Percentiles rank a stretch among this genome's conserved stretches.
These are phyloP conservation scores for Dioctria linearis DNA, from an alignment of 2,888 invertebrate species.

Conservation along the genomic window DNA sequence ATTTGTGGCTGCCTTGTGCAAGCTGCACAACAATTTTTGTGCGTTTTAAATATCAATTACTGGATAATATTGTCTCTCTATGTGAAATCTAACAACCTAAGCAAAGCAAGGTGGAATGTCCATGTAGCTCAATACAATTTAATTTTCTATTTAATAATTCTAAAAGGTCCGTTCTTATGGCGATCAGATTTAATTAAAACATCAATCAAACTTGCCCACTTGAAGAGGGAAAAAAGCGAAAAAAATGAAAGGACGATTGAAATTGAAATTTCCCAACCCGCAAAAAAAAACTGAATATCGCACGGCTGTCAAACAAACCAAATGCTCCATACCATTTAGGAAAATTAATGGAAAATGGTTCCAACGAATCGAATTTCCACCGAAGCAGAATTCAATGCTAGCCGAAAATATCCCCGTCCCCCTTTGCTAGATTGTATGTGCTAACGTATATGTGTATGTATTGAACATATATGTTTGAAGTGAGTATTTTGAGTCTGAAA, in stretches of 20 bases:
- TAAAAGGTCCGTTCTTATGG: constrained; percentile 4
- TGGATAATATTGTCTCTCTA: too few relatives aligned
- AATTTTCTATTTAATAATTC: background rate
- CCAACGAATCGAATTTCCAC: constrained; percentile 51
- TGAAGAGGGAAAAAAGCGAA: constrained; percentile 18
- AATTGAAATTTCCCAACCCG: constrained; percentile 32
- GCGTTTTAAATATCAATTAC: too few relatives aligned
- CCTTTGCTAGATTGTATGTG: too few relatives aligned
- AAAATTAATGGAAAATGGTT: constrained; percentile 61
- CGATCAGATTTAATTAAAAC: constrained; percentile 60
- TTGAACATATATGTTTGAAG: background rate
- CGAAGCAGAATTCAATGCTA: constrained; percentile 51
- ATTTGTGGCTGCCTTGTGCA: too few relatives aligned
- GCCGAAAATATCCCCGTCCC: constrained; percentile 53
- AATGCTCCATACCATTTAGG: constrained; percentile 60
- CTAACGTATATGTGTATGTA: too few relatives aligned
- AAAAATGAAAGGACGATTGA: constrained; percentile 37
- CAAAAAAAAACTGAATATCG: constrained; percentile 48
- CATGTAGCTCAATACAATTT: too few relatives aligned
- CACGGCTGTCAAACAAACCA: constrained; percentile 55
- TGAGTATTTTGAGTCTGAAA: background rate
- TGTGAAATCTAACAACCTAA: too few relatives aligned
- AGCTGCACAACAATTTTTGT: too few relatives aligned
- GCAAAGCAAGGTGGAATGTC: too few relatives aligned
- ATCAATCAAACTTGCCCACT: constrained; percentile 60